These are phyloP conservation scores for Cairina moschata DNA, from an alignment of 2,113 vertebrate species.

Conservation along the genomic window DNA sequence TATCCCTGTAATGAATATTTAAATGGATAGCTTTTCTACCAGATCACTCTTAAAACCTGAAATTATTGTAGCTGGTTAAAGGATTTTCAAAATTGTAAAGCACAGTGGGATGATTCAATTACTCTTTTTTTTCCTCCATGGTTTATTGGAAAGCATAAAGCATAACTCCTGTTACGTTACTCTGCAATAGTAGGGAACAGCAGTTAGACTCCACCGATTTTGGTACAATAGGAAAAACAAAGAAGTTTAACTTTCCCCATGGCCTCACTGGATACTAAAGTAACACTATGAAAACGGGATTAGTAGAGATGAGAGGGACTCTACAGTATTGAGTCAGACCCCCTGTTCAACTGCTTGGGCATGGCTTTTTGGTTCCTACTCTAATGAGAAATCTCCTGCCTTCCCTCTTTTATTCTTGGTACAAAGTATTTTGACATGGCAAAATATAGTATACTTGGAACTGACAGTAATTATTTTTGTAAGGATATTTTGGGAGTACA, in stretches of 20 bases:
- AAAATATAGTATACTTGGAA: neutral
- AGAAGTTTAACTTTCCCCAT: neutral
- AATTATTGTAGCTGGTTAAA: neutral
- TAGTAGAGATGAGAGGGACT: neutral
- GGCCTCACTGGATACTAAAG: neutral
- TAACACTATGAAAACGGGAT: neutral
- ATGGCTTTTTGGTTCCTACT: neutral
- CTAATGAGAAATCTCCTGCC: neutral
- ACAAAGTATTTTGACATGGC: neutral
- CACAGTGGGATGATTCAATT: neutral
- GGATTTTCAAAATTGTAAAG: neutral
- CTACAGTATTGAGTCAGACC: neutral
- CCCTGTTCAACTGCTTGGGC: neutral
- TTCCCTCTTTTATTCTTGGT: neutral
- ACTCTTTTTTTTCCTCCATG: neutral
- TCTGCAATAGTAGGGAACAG: neutral
- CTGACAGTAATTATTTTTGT: neutral
- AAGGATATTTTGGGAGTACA: neutral
- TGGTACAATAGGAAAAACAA: neutral
- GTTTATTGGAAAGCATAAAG: neutral
- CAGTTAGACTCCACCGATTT: neutral
- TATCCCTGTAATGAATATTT: neutral
- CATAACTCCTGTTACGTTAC: neutral
- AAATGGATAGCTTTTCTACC: neutral
- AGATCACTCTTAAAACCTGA: neutral